These are phyloP conservation scores for Nephrotoma guestfalica DNA, from an alignment of 2,888 invertebrate species.

Conservation along the genomic window DNA sequence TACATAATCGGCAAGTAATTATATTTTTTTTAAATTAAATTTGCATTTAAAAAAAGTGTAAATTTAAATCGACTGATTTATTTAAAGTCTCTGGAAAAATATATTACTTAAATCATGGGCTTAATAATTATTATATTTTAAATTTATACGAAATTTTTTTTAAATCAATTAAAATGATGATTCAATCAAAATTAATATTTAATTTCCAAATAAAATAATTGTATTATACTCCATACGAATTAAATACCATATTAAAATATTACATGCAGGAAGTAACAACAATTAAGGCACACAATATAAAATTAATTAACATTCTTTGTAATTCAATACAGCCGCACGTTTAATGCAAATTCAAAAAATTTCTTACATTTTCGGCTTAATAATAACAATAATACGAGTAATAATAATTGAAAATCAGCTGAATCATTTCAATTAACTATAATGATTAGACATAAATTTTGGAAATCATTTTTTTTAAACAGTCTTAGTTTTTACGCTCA, in stretches of 20 bases:
- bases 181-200: too few species aligned
- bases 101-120: too few species aligned
- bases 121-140: too few species aligned
- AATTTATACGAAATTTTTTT: too few species aligned
- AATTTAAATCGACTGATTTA: too few species aligned
- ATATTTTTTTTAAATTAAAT: too few species aligned
- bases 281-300: neutral
- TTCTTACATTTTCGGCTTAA: neutral
- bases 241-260: neutral
- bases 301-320: neutral
- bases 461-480: neutral
- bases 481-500: neutral
- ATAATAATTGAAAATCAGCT: neutral
- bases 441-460: neutral
- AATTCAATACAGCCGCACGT: neutral
- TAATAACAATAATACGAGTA: neutral
- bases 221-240: neutral
- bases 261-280: neutral
- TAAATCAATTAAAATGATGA: too few species aligned
- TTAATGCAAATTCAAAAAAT: neutral
- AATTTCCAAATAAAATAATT: too few species aligned
- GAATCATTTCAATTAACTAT: neutral
- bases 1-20: too few species aligned
- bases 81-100: too few species aligned
- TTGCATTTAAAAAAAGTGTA: too few species aligned